phyloP scores from a whole-genome alignment of 2,888 invertebrate genomes.

The Orchestes rusci region DNA sequence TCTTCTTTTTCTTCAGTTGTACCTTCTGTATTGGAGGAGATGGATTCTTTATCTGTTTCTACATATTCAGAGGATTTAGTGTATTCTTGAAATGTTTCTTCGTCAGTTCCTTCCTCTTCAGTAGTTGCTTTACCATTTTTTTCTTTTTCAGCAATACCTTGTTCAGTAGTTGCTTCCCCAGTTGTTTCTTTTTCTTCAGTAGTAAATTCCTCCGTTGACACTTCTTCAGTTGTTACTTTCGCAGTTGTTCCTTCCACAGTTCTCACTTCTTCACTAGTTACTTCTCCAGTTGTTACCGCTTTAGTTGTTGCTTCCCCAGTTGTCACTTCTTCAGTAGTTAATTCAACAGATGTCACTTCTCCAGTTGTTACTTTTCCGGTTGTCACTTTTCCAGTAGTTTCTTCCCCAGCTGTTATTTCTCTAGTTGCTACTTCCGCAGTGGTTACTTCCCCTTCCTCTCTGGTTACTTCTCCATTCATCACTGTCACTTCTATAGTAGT shows the following conservation, averaged over 20 bases:
- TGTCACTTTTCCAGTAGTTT: too few species aligned
- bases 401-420: too few species aligned
- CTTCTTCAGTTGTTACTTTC: not conserved
- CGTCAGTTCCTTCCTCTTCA: not conserved
- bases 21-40: not conserved
- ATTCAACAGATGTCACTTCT: too few species aligned
- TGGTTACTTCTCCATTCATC: slow-evolving; percentile 6
- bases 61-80: not conserved
- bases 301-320: too few species aligned
- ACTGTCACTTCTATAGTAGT: slow-evolving; percentile 1
- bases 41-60: not conserved
- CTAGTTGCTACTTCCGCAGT: not conserved
- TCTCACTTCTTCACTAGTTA: too few species aligned
- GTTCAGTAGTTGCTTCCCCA: slow-evolving; percentile 3
- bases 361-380: too few species aligned
- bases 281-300: too few species aligned
- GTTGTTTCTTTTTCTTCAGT: not conserved
- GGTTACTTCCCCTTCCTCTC: not conserved
- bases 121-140: not conserved
- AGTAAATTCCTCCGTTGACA: not conserved
- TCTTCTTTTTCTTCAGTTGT: too few species aligned
- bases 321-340: too few species aligned
- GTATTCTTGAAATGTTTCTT: not conserved
- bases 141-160: not conserved
- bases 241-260: not conserved